Percentiles rank a stretch among this genome's conserved stretches.
phyloP scores from a whole-genome alignment of 2,888 invertebrate genomes.

The Luffia ferchaultella region DNA sequence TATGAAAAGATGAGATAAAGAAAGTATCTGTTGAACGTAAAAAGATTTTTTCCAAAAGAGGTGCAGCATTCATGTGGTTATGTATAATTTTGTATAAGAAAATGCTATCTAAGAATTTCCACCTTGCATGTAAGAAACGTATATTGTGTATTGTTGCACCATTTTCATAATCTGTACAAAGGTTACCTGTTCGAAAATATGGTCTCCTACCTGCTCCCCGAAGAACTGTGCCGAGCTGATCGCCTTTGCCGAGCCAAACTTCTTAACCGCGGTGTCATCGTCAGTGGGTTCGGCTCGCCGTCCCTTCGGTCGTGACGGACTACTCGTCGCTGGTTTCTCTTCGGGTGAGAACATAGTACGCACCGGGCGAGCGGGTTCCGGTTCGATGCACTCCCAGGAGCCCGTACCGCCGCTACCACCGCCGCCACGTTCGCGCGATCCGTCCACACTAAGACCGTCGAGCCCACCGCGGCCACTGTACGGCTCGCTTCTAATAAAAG shows the following conservation, averaged over 20 bases:
- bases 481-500: slow-evolving; percentile 38
- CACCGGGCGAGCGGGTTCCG: slow-evolving; percentile 35
- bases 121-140: too few species aligned
- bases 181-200: too few species aligned
- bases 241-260: slow-evolving; percentile 96
- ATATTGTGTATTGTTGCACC: too few species aligned
- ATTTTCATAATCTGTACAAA: too few species aligned
- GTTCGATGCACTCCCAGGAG: slow-evolving; percentile 39
- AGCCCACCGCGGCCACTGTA: slow-evolving; percentile 30
- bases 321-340: slow-evolving; percentile 3
- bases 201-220: slow-evolving; percentile 71
- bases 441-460: slow-evolving; percentile 20
- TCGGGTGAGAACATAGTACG: slow-evolving; percentile 36
- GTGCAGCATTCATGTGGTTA: too few species aligned
- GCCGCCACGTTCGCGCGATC: neutral
- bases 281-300: slow-evolving; percentile 26
- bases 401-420: neutral
- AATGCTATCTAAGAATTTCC: too few species aligned
- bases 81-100: too few species aligned
- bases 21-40: too few species aligned
- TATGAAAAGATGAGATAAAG: too few species aligned
- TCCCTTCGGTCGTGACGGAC: slow-evolving; percentile 12
- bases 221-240: slow-evolving; percentile 99
- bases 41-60: too few species aligned
- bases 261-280: slow-evolving; percentile 87